These are phyloP conservation scores for Lates calcarifer DNA, from an alignment of 2,113 vertebrate genomes.

Conservation along the genomic window DNA sequence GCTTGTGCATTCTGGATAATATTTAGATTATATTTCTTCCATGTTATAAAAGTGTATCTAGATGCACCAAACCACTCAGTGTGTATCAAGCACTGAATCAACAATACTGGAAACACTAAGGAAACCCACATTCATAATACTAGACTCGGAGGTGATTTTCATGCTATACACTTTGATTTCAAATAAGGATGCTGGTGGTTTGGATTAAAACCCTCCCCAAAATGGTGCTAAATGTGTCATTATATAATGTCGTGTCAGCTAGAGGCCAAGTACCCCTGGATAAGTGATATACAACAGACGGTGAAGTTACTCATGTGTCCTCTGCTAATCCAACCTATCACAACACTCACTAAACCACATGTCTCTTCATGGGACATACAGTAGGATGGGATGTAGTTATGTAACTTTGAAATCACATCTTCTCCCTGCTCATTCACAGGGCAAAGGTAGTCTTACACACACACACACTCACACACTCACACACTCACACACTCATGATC, in stretches of 20 bases:
- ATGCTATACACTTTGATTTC: not conserved
- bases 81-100: too few species aligned
- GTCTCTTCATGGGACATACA: conserved; percentile 18
- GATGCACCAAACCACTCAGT: not conserved
- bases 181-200: not conserved
- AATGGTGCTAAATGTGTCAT: not conserved
- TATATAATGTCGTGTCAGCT: conserved; percentile 24
- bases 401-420: conserved; percentile 44
- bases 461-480: conserved; percentile 9
- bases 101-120: not conserved
- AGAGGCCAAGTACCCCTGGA: not conserved
- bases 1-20: not conserved
- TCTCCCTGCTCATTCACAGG: conserved; percentile 18
- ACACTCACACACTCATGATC: conserved; percentile 13
- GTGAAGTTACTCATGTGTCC: too few species aligned
- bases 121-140: not conserved
- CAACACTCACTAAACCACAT: conserved; percentile 37
- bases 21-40: not conserved
- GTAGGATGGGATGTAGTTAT: conserved; percentile 18
- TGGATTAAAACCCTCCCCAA: not conserved
- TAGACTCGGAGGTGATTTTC: too few species aligned
- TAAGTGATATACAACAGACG: conserved; percentile 36
- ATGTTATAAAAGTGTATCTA: not conserved
- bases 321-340: conserved; percentile 37
- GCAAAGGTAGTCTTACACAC: not conserved